A percentile compares a stretch with the other conserved stretches of the same genome.
phyloP scores from a whole-genome alignment of 2,113 vertebrate genomes.

The Pollachius pollachius region DNA sequence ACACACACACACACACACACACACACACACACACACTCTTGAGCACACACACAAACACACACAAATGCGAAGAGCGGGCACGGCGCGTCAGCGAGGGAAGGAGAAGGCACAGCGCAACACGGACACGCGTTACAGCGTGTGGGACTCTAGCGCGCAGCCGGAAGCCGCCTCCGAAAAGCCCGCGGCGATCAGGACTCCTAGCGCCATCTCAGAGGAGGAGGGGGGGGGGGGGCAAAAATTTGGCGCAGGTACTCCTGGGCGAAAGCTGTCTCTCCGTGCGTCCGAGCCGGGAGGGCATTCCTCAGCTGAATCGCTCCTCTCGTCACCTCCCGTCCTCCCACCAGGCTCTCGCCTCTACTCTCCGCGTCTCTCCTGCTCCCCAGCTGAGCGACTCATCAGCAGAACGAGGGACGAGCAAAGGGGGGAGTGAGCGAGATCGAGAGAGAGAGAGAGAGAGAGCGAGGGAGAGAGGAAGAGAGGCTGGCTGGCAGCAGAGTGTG shows the following conservation, averaged over 20 bases:
- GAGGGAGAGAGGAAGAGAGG: constrained; percentile 5
- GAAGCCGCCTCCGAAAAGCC: constrained; percentile 79
- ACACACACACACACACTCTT: too few species aligned
- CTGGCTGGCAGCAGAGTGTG: constrained; percentile 57
- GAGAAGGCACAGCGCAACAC: constrained; percentile 25
- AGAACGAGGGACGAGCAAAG: not conserved
- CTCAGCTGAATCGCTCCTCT: not conserved
- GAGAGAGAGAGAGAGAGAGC: constrained; percentile 1
- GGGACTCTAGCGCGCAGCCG: constrained; percentile 42
- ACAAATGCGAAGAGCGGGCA: not conserved
- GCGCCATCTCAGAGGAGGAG: constrained; percentile 72
- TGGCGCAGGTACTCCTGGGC: too few species aligned
- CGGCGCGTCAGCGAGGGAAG: constrained; percentile 36
- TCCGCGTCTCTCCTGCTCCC: not conserved
- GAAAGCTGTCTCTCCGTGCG: not conserved
- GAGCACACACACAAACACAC: too few species aligned
- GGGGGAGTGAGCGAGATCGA: constrained; percentile 17
- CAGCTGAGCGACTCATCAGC: constrained; percentile 5
- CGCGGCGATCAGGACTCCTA: constrained; percentile 77
- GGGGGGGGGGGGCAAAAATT: too few species aligned
- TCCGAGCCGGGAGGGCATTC: not conserved
- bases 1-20: too few species aligned
- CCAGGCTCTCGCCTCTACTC: not conserved
- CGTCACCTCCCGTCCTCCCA: not conserved
- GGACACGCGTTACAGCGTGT: constrained; percentile 50